phyloP scores from a whole-genome alignment of 1,140 invertebrate genomes.

The Ostrea denselamellosa region DNA sequence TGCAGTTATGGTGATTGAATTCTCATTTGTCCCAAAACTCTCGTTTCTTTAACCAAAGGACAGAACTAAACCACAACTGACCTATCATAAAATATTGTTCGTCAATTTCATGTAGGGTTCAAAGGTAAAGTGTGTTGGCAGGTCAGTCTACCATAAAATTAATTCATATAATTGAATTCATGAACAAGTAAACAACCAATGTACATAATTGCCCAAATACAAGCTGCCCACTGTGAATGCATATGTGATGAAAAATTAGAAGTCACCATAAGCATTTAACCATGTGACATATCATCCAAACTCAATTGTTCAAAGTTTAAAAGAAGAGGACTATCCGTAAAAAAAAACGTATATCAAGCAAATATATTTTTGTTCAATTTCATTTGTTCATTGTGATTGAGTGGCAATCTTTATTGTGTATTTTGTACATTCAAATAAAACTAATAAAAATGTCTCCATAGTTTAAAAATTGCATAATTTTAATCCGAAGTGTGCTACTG shows the following conservation, averaged over 20 bases:
- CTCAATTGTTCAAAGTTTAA: neutral
- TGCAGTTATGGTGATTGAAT: neutral
- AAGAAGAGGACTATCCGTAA: neutral
- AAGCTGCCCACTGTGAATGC: slow-evolving; percentile 15
- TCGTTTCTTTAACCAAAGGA: neutral
- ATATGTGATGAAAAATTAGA: slow-evolving; percentile 6
- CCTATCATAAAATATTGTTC: neutral
- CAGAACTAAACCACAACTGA: neutral
- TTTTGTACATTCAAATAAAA: neutral
- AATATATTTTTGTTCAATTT: neutral
- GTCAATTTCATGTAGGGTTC: neutral
- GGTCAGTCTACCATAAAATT: slow-evolving; percentile 22
- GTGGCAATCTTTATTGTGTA: neutral
- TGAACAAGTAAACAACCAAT: neutral
- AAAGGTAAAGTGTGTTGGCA: slow-evolving; percentile 12
- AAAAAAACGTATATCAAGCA: neutral
- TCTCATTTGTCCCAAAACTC: neutral
- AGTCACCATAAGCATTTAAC: neutral
- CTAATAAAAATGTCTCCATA: too few relatives aligned
- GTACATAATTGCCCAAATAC: slow-evolving; percentile 19
- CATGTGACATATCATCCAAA: neutral
- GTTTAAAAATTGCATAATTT: too few relatives aligned
- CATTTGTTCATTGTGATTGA: neutral
- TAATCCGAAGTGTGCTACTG: too few relatives aligned
- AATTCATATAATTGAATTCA: neutral